phyloP scores from a whole-genome alignment of 2,113 vertebrate species.

The Lasiurus cinereus region DNA sequence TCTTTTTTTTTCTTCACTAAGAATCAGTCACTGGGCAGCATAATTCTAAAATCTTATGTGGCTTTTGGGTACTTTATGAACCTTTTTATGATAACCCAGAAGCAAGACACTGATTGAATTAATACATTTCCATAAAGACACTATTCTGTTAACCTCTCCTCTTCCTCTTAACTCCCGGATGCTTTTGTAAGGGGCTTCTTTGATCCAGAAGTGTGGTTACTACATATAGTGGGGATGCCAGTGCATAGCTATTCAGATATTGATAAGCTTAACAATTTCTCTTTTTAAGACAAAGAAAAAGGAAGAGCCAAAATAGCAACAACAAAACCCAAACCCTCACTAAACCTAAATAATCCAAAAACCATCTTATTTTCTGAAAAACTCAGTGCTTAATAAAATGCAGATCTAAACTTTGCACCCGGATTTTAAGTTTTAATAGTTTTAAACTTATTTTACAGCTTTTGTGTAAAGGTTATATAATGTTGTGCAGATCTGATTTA shows the following conservation, averaged over 20 bases:
- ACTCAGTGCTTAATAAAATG: not conserved
- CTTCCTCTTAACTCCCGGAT: not conserved
- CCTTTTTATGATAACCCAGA: slow-evolving; percentile 77
- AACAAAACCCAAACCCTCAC: not conserved
- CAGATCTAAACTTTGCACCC: not conserved
- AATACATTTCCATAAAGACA: slow-evolving; percentile 68
- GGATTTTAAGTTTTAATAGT: slow-evolving; percentile 45
- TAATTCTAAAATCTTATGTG: slow-evolving; percentile 79
- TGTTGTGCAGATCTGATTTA: not conserved
- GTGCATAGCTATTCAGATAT: not conserved
- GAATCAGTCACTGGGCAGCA: slow-evolving; percentile 78
- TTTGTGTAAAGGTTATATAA: not conserved
- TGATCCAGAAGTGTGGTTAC: not conserved
- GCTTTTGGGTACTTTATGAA: slow-evolving; percentile 84
- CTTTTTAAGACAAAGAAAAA: slow-evolving; percentile 49
- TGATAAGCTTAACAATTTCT: not conserved
- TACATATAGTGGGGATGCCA: not conserved
- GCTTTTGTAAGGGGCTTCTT: slow-evolving; percentile 39
- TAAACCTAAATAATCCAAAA: not conserved
- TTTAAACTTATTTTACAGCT: not conserved
- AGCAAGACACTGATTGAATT: slow-evolving; percentile 76
- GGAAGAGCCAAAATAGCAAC: not conserved
- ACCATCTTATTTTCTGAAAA: slow-evolving; percentile 23
- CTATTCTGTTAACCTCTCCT: slow-evolving; percentile 73
- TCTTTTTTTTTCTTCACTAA: slow-evolving; percentile 73